Conservation (phyloP, 2,113 vertebrate genomes). For the Solenodon paradoxus region DNA sequence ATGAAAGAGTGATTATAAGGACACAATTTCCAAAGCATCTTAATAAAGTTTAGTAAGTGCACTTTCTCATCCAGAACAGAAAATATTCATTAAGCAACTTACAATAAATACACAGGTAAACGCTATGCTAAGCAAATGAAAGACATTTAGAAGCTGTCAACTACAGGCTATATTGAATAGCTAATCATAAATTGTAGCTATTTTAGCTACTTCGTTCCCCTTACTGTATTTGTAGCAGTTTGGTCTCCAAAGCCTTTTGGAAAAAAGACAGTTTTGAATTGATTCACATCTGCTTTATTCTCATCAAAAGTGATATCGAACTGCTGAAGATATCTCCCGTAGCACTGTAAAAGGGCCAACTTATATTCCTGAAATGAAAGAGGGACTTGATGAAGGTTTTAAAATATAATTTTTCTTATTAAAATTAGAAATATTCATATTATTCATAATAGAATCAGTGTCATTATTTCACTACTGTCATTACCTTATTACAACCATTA, state of each 20-base stretch:
- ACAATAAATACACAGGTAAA: not conserved
- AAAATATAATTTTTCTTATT: not conserved
- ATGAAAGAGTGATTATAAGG: not conserved
- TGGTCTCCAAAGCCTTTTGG: constrained; percentile 87
- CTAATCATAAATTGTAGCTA: not conserved
- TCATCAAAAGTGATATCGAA: constrained; percentile 82
- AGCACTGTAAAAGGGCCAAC: constrained; percentile 91
- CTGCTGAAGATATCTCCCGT: constrained; percentile 87
- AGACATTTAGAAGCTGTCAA: not conserved
- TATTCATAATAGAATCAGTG: not conserved
- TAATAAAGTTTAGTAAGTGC: not conserved
- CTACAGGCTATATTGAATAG: not conserved
- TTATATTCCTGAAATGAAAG: constrained; percentile 87
- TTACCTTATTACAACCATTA: not conserved
- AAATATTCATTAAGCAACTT: constrained; percentile 16
- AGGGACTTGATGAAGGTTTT: not conserved
- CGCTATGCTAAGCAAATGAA: not conserved
- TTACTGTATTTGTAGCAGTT: constrained; percentile 84
- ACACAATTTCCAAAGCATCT: not conserved
- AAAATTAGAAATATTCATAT: not conserved
- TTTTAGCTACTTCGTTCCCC: constrained; percentile 62
- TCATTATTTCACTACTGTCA: not conserved
- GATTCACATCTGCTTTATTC: constrained; percentile 80
- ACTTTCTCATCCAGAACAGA: not conserved
- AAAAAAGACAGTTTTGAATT: constrained; percentile 88